Conservation (phyloP, 1,140 invertebrate species). For the Daktulosphaira vitifoliae region DNA sequence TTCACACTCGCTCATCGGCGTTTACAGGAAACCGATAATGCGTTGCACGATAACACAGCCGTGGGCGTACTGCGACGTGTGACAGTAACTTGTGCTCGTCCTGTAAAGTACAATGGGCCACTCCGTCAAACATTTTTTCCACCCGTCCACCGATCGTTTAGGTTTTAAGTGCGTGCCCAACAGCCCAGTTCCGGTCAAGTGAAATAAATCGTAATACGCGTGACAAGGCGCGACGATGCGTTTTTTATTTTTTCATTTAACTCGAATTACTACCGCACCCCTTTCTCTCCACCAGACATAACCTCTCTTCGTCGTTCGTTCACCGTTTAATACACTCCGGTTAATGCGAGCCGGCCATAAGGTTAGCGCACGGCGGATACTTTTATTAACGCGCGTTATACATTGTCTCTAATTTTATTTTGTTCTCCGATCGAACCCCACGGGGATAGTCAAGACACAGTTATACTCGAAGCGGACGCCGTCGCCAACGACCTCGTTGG, state of each 20-base stretch:
- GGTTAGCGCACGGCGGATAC: constrained; percentile 18
- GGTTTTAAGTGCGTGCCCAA: constrained; percentile 7
- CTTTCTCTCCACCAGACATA: neutral
- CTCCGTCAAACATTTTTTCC: neutral
- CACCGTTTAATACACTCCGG: too few species aligned
- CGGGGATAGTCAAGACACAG: neutral
- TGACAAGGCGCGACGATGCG: constrained; percentile 28
- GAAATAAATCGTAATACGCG: constrained; percentile 31
- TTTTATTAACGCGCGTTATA: neutral
- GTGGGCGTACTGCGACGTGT: constrained; percentile 22
- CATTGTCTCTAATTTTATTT: constrained; percentile 5
- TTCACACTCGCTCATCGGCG: too few species aligned
- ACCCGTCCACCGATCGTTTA: neutral
- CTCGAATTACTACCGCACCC: constrained; percentile 22
- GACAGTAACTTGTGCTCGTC: constrained; percentile 27
- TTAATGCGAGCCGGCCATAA: neutral
- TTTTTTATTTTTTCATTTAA: constrained; percentile 19
- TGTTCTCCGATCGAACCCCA: constrained; percentile 1
- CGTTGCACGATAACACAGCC: constrained; percentile 7
- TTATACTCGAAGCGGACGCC: too few species aligned
- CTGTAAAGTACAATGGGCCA: constrained; percentile 5
- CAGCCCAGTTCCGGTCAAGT: constrained; percentile 32
- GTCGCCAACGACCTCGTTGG: constrained; percentile 3
- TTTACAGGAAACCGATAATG: constrained; percentile 5
- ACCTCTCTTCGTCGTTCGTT: too few species aligned